Conservation (phyloP, 2,888 invertebrate genomes). For the Nasonia oneida region DNA sequence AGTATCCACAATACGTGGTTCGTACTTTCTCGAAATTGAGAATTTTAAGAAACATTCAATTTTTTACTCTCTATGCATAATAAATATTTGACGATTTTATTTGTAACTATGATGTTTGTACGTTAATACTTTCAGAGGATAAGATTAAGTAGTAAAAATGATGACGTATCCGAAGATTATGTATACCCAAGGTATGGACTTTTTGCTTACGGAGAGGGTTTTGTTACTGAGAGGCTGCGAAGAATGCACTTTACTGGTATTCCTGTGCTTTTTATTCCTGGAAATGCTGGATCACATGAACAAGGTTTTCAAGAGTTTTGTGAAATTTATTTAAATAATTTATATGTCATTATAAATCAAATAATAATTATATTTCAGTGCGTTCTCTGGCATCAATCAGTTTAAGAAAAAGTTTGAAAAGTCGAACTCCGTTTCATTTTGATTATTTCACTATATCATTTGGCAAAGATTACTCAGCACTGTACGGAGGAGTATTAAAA, state of each 20-base stretch:
- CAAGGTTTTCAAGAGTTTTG: constrained; percentile 63
- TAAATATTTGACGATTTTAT: not conserved
- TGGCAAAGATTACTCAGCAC: constrained; percentile 92
- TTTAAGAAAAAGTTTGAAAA: constrained; percentile 88
- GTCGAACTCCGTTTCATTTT: constrained; percentile 87
- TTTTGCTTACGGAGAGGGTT: constrained; percentile 95
- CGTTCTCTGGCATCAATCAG: constrained; percentile 96
- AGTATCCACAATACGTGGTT: constrained; percentile 95
- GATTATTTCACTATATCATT: constrained; percentile 96
- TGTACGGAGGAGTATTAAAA: constrained; percentile 91
- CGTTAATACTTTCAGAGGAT: constrained; percentile 83
- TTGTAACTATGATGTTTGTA: constrained; percentile 28
- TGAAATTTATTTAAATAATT: not conserved
- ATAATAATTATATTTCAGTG: constrained; percentile 79
- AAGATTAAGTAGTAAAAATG: constrained; percentile 80
- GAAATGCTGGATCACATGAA: constrained; percentile 95
- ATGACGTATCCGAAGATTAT: constrained; percentile 69
- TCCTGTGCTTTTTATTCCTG: constrained; percentile 96
- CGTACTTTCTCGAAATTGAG: constrained; percentile 76
- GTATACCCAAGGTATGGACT: constrained; percentile 90
- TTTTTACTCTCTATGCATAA: constrained; percentile 25
- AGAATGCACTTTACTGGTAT: constrained; percentile 91
- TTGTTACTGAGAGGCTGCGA: constrained; percentile 85
- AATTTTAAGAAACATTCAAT: constrained; percentile 5
- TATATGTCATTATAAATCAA: not conserved